phyloP scores from a whole-genome alignment of 2,113 vertebrate genomes.

The Bettongia penicillata region DNA sequence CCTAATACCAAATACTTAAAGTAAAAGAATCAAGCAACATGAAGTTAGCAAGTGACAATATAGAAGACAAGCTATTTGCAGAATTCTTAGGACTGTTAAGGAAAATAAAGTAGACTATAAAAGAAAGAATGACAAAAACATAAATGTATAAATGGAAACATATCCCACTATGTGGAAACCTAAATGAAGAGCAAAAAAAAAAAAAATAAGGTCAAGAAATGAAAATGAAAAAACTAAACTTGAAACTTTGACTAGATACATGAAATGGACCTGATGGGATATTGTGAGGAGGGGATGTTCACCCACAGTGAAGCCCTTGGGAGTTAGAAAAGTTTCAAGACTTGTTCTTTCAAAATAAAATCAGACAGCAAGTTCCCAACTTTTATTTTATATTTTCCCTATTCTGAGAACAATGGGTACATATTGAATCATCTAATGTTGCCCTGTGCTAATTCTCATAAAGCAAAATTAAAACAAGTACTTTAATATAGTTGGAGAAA shows the following conservation, averaged over 20 bases:
- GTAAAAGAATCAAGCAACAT: slow-evolving; percentile 13
- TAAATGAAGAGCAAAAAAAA: slow-evolving; percentile 18
- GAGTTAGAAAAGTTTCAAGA: not conserved
- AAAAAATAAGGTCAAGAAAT: not conserved
- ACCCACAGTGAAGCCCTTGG: not conserved
- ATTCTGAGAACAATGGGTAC: not conserved
- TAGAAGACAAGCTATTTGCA: slow-evolving; percentile 41
- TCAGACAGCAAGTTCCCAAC: not conserved
- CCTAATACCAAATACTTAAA: rapidly evolving
- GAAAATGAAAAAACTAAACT: not conserved
- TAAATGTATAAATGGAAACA: slow-evolving; percentile 35
- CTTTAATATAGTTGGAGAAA: slow-evolving; percentile 43
- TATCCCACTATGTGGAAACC: slow-evolving; percentile 40
- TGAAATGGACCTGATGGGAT: not conserved
- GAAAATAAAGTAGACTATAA: slow-evolving; percentile 55
- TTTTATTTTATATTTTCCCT: not conserved
- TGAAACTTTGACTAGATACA: not conserved
- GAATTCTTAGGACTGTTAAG: slow-evolving; percentile 56
- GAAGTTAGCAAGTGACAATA: not conserved
- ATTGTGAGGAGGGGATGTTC: not conserved
- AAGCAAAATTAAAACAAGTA: slow-evolving; percentile 5
- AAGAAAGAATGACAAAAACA: slow-evolving; percentile 63
- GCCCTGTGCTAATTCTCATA: slow-evolving; percentile 3
- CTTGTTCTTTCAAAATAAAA: slow-evolving; percentile 15
- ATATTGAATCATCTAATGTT: slow-evolving; percentile 27